Evolutionary conservation across 2,113 vertebrate genomes (phyloP), one percentile per base, ranked within the genome.

Genomic region (Phalacrocorax aristotelis): DNA sequence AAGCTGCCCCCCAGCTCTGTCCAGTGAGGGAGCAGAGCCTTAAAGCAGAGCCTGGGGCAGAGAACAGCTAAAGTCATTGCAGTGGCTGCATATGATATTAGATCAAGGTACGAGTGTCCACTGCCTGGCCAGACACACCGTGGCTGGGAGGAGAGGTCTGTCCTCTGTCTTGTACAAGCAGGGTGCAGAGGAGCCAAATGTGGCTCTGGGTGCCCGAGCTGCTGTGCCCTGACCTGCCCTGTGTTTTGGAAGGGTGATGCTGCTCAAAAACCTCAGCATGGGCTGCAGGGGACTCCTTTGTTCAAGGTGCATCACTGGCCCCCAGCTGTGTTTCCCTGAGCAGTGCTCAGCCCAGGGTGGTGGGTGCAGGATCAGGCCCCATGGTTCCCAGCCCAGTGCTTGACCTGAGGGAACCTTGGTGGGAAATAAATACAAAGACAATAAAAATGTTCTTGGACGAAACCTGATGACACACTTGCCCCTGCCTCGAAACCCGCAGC

Each of bases 121-220:
- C 61, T n/a, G 65, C 40, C 44, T 30, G 44, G n/a, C n/a, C 55
- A 25, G 36, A 42, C 38, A 70, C n/a, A 6, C 23, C 1, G 1
- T 0, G 3, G 6, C 4, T 0, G 0, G 78, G 72, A 49, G 23
- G 13, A 48, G 7, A 0, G 0, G 14, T 14, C 34, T 12, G 10
- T 11, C n/a, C 84, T 48, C 68, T 17, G 4, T 9, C 55, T 11
- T 3, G 15, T 10, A 14, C 20, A 15, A 51, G 32, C 15, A 48
- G 25, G 48, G 29, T 23, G 29, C 34, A 46, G 36, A 27, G 83
- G 66, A 61, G 48, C 60, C 52, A 65, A n/a, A 42, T 0, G 0
- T 5, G 23, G 40, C 74, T 65, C 49, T n/a, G n/a, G 18, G 46
- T 64, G 18, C 22, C 58, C 0, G 2, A 32, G 32, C 48, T 64